phyloP scores from a whole-genome alignment of 2,888 invertebrate genomes.

The Pristionchus maxplancki region DNA sequence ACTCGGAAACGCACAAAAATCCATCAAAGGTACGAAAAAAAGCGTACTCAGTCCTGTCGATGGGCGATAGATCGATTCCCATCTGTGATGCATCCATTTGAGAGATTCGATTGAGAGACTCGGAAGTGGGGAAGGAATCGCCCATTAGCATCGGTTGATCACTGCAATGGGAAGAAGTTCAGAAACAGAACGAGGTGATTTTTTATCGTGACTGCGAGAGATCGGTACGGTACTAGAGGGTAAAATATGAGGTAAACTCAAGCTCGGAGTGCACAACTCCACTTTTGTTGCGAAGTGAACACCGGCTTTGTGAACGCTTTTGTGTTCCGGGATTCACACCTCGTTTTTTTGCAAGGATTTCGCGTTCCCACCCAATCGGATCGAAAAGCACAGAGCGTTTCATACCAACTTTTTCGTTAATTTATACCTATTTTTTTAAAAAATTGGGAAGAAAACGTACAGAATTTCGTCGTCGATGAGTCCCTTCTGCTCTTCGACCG shows the following conservation, averaged over 20 bases:
- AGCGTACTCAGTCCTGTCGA: neutral
- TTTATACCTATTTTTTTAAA: too few relatives aligned
- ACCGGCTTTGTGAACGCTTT: constrained; percentile 3
- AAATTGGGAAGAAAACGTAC: neutral
- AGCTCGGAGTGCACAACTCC: neutral
- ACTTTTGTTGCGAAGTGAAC: neutral
- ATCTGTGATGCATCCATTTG: neutral
- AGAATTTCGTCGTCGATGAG: constrained; percentile 54
- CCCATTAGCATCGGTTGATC: constrained; percentile 54
- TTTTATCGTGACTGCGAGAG: too few relatives aligned
- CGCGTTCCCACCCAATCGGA: neutral
- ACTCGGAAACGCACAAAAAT: neutral
- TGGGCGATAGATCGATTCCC: constrained; percentile 17
- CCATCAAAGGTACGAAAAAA: neutral
- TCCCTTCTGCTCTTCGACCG: constrained; percentile 44
- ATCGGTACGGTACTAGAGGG: too few relatives aligned
- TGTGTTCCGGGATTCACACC: neutral
- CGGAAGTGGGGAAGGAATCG: constrained; percentile 51
- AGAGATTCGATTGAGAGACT: constrained; percentile 20
- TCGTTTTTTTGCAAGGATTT: neutral
- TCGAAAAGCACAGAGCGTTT: neutral
- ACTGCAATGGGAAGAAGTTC: constrained; percentile 4
- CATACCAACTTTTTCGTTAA: neutral
- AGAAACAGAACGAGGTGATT: neutral
- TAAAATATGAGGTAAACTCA: too few relatives aligned